These are phyloP conservation scores for Platysteira castanea DNA, from an alignment of 2,113 vertebrate genomes.

Conservation along the genomic window DNA sequence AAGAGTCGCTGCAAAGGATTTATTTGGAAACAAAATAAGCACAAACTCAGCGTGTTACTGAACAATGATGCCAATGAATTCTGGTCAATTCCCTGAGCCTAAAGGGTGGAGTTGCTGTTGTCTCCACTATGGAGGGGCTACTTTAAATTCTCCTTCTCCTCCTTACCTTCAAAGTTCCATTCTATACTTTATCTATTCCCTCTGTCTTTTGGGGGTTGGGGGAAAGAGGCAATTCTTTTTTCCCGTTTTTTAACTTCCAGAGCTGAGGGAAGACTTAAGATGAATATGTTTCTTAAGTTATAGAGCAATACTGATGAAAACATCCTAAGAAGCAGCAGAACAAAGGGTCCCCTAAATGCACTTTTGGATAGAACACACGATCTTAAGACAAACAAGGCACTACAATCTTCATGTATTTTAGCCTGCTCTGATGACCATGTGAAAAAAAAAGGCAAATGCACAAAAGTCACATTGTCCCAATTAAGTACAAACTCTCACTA, in stretches of 20 bases:
- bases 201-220: not conserved
- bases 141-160: not conserved
- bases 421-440: not conserved
- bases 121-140: not conserved
- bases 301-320: not conserved
- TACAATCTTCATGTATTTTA: not conserved
- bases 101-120: not conserved
- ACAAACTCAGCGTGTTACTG: not conserved
- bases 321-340: not conserved
- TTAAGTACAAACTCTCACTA: not conserved
- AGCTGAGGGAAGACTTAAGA: not conserved
- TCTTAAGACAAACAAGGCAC: not conserved
- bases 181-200: not conserved
- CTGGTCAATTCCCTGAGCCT: not conserved
- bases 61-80: not conserved
- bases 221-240: not conserved
- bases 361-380: not conserved
- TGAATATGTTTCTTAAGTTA: not conserved
- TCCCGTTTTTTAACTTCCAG: not conserved
- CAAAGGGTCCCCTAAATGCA: not conserved
- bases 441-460: not conserved
- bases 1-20: not conserved
- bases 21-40: not conserved
- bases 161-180: not conserved
- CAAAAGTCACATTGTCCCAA: not conserved